These are phyloP conservation scores for Aphaenogaster rudis DNA, from an alignment of 1,140 invertebrate species.

Conservation along the genomic window DNA sequence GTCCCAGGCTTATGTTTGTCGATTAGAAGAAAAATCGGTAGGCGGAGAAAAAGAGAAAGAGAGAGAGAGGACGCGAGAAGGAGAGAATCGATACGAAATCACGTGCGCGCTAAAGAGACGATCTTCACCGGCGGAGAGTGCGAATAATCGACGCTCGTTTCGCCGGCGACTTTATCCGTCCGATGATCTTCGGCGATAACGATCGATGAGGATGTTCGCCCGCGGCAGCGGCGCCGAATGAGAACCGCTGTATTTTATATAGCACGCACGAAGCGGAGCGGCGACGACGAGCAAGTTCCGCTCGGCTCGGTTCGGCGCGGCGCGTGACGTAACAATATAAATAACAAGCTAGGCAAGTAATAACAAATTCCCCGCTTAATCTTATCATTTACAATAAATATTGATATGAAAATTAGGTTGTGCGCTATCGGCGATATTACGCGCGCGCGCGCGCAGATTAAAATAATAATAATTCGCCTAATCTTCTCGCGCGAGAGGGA, in stretches of 20 bases:
- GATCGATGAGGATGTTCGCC: slow-evolving; percentile 8
- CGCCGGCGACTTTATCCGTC: slow-evolving; percentile 32
- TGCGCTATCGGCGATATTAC: slow-evolving; percentile 76
- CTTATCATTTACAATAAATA: slow-evolving; percentile 85
- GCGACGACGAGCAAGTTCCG: slow-evolving; percentile 58
- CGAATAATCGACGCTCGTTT: slow-evolving; percentile 61
- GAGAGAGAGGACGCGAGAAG: not conserved
- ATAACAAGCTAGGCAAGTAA: slow-evolving; percentile 74
- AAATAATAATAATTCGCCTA: slow-evolving; percentile 83
- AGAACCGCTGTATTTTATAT: slow-evolving; percentile 80
- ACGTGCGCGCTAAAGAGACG: slow-evolving; percentile 54
- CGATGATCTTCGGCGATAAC: slow-evolving; percentile 55
- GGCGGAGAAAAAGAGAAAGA: not conserved
- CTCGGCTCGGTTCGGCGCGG: slow-evolving; percentile 66
- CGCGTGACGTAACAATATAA: slow-evolving; percentile 84
- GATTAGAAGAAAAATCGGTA: slow-evolving; percentile 24
- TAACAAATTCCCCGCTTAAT: slow-evolving; percentile 82
- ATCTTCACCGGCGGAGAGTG: slow-evolving; percentile 13
- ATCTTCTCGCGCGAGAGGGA: slow-evolving; percentile 66
- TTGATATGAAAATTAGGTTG: slow-evolving; percentile 82
- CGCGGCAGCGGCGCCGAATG: slow-evolving; percentile 42
- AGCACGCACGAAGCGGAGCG: slow-evolving; percentile 73
- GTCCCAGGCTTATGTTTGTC: slow-evolving; percentile 37
- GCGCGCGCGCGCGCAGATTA: slow-evolving; percentile 66
- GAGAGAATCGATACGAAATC: slow-evolving; percentile 47